Percentiles rank a stretch among this genome's conserved stretches.
phyloP scores from a whole-genome alignment of 2,888 invertebrate genomes.

The Caenorhabditis panamensis region DNA sequence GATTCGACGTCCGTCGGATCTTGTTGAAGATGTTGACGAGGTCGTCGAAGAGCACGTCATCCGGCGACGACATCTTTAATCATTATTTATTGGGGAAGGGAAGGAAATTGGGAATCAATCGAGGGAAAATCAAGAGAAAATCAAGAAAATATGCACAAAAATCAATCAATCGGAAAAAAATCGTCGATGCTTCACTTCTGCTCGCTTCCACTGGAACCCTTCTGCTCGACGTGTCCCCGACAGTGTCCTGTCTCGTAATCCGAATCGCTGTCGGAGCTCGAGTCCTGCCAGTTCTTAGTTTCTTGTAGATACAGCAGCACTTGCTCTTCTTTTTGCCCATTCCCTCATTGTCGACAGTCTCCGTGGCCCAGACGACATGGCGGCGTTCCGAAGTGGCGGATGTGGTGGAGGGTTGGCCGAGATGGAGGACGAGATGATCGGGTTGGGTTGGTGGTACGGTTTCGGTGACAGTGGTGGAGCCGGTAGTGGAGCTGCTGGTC shows the following conservation, averaged over 20 bases:
- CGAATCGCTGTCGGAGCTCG: slow-evolving; percentile 64
- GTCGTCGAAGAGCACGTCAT: slow-evolving; percentile 42
- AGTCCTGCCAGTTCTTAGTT: slow-evolving; percentile 77
- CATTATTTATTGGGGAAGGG: too few relatives aligned
- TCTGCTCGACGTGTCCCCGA: slow-evolving; percentile 79
- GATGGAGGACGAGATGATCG: slow-evolving; percentile 44
- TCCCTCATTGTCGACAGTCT: slow-evolving; percentile 78
- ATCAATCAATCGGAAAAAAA: too few relatives aligned
- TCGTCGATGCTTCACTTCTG: slow-evolving; percentile 12
- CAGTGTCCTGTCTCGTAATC: slow-evolving; percentile 80
- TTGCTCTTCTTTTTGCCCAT: slow-evolving; percentile 79
- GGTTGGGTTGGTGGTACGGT: slow-evolving; percentile 1
- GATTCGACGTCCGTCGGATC: slow-evolving; percentile 50
- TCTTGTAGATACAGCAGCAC: slow-evolving; percentile 80
- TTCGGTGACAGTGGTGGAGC: slow-evolving; percentile 32
- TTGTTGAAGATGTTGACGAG: slow-evolving; percentile 57
- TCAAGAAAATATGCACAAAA: slow-evolving; percentile 25
- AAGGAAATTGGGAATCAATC: too few relatives aligned
- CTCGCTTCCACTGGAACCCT: slow-evolving; percentile 20
- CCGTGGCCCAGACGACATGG: slow-evolving; percentile 66
- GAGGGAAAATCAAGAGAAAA: background rate
- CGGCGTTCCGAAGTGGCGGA: slow-evolving; percentile 55
- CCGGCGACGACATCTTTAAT: slow-evolving; percentile 16
- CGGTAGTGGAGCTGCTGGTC: slow-evolving; percentile 17
- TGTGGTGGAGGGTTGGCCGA: slow-evolving; percentile 10